Conservation (phyloP, 1,140 invertebrate genomes). For the Plutomurus gul region DNA sequence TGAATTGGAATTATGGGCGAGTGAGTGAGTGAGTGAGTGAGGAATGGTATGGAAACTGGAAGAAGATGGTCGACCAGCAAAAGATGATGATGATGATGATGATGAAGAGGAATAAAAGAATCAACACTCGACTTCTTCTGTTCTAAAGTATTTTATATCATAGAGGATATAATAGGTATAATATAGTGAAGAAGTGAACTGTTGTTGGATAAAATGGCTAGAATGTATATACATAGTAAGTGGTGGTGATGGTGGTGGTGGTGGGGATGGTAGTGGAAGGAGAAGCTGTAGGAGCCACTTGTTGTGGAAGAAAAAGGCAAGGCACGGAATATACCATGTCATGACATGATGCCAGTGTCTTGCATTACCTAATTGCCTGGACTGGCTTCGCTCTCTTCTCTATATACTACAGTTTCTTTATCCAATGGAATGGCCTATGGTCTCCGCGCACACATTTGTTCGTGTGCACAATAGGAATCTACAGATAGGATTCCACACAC, state of each 20-base stretch:
- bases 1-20: slow-evolving; percentile 17
- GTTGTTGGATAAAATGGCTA: background rate
- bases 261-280: background rate
- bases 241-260: background rate
- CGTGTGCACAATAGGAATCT: background rate
- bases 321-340: slow-evolving; percentile 25
- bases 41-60: slow-evolving; percentile 23
- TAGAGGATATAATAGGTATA: too few species aligned
- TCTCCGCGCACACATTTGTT: background rate
- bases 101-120: background rate
- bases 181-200: background rate
- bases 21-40: background rate
- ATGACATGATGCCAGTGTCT: slow-evolving; percentile 23
- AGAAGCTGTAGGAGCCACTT: too few species aligned
- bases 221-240: background rate
- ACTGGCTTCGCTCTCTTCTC: background rate
- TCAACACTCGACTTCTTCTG: background rate
- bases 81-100: too few species aligned
- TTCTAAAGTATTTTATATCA: too few species aligned
- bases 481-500: background rate
- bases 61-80: too few species aligned
- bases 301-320: slow-evolving; percentile 29
- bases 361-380: slow-evolving; percentile 23
- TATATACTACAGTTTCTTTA: too few species aligned
- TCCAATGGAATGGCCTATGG: background rate